Evolutionary conservation across 2,113 vertebrate genomes (phyloP), one percentile per base, ranked within the genome.

Genomic region (Peromyscus maniculatus): DNA sequence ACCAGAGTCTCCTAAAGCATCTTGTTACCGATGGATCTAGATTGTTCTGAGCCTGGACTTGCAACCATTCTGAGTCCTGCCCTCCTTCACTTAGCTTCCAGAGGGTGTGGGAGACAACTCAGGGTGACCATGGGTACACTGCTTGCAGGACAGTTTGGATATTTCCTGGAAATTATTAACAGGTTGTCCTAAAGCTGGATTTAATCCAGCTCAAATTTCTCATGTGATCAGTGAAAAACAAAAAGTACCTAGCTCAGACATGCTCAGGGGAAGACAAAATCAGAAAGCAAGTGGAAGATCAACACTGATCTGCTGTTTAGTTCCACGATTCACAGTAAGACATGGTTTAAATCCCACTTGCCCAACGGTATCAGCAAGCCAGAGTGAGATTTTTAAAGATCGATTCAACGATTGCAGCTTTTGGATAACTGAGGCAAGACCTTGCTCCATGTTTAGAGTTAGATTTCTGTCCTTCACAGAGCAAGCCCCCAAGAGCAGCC

Each of bases 171-270:
- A 39, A 22, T 86, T 66, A 46, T 43, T 87, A 36, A 91, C 24
- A 93, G 79, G 49, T 87, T 49, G 69, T 89, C 86, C 43, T 46
- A 67, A 62, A 80, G 57, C 43, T 43, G 43, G 69, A 93, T 88
- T 88, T 88, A 71, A 83, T 88, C 64, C 87, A 79, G 11, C 17
- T 90, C 62, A 17, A 49, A 69, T 55, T 46, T 91, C 39, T 91
- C 43, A 93, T 43, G 67, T 86, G 96, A 92, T 69, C 83, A 83
- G 26, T 71, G 90, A 95, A 95, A 96, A 31, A 93, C 94, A 96
- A 97, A 43, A 97, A 67, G 87, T 87, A 79, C 75, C 57, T 93
- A 69, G 22, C 43, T 12, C 36, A 90, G 94, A 46, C 24, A 36
- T 74, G 83, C 91, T 95, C 43, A 66, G 87, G 72, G 82, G 78